Base-by-base conservation (phyloP, 1,140 invertebrate genomes). In the Drosophila cardini region DNA sequence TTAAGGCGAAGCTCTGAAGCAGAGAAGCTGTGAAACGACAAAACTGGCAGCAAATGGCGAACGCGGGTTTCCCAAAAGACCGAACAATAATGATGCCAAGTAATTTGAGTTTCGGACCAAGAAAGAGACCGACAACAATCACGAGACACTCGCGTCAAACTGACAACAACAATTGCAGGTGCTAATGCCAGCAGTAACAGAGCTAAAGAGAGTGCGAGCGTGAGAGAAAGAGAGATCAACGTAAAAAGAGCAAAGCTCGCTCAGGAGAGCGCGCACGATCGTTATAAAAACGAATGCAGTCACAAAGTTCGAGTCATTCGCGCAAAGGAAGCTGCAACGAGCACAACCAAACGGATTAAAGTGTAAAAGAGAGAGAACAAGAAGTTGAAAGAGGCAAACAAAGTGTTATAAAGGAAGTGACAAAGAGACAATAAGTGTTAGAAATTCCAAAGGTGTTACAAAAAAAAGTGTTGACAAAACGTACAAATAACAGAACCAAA, bases 271-370 rank as follows among this genome's bases (percentile, higher is more conserved):
- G 32, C 38, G 46, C 43, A 34, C n/a, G 10, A 32, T 32, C 57
- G 15, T 69, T 87, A 90, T 90, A 90, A 87, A 90, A 83, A 65
- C 78, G 56, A 84, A 65, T 80, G 71, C 68, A 78, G 67, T 42
- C 40, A 45, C 65, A 53, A 52, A 74, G 57, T 63, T 57, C 77
- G 79, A 90, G 68, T 65, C 87, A 90, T 80, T 90, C 87, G 87
- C 80, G 75, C 61, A 75, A 90, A 87, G 87, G 80, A 90, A 90
- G 68, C 75, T 85, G 74, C 72, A 68, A 50, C 67, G 60, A 78
- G 50, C 69, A 68, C 48, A 50, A 73, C 78, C 21, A 32, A 65
- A 76, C 64, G 69, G 74, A 82, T 57, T 71, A 38, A 32, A 62
- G 53, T 80, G 65, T 62, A 62, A 68, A 45, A 46, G 53, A 68